Conservation (phyloP, 2,113 vertebrate genomes). For the Philantomba maxwellii region DNA sequence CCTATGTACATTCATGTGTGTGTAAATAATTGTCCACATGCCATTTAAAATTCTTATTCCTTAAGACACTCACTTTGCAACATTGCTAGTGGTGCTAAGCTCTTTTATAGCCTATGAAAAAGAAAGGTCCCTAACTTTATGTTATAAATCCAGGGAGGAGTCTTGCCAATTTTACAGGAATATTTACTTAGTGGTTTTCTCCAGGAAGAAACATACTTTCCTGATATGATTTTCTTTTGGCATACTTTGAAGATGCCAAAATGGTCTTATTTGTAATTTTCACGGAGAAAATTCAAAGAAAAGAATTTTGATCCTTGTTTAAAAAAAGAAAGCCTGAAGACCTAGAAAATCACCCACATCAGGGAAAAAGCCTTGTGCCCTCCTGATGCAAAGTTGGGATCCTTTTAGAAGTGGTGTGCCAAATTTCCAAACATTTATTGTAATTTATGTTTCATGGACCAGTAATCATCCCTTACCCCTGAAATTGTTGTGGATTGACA, state of each 20-base stretch:
- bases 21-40: background rate
- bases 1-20: background rate
- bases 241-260: background rate
- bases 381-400: background rate
- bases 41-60: background rate
- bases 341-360: background rate
- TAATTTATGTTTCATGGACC: conserved; percentile 45
- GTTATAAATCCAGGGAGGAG: background rate
- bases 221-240: background rate
- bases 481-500: conserved; percentile 36
- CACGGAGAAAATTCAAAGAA: background rate
- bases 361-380: background rate
- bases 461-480: conserved; percentile 10
- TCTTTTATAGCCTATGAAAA: background rate
- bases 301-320: background rate
- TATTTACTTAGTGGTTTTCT: background rate
- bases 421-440: conserved; percentile 17
- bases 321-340: background rate
- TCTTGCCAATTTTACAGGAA: background rate
- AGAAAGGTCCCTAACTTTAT: background rate
- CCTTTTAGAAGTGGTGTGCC: background rate
- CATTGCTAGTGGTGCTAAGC: background rate
- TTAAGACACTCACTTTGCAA: background rate
- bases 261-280: conserved; percentile 4
- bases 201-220: background rate